Evolutionary conservation across 2,797 vertebrate species (phyloP).

Genomic region (Molossus alvarezi): DNA sequence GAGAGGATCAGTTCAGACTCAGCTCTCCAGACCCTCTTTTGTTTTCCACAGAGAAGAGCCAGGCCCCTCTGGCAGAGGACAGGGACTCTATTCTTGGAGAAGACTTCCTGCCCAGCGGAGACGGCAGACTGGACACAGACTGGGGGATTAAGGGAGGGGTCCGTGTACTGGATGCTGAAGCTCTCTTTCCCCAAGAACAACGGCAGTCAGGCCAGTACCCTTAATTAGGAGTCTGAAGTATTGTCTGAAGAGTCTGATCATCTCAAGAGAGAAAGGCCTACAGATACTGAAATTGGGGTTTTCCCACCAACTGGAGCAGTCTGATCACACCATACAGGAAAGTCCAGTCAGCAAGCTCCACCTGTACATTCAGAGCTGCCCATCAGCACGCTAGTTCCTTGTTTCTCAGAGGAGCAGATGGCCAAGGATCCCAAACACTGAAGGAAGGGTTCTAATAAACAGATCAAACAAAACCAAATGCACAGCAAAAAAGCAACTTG

Average conservation of each 20-base stretch:
- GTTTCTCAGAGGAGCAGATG: slow-evolving; percentile 69
- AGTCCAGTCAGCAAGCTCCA: background rate
- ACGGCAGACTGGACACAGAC: background rate
- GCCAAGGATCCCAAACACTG: slow-evolving; percentile 70
- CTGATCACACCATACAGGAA: background rate
- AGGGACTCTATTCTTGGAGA: background rate
- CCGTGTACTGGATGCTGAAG: background rate
- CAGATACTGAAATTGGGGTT: background rate
- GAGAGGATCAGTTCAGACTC: background rate
- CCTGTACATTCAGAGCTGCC: background rate
- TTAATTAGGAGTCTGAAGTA: background rate
- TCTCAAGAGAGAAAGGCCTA: slow-evolving; percentile 13
- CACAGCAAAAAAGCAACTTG: slow-evolving; percentile 34
- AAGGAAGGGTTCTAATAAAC: slow-evolving; percentile 70
- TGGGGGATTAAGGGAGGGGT: background rate
- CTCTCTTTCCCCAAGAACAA: background rate
- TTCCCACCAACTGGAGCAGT: slow-evolving; percentile 10
- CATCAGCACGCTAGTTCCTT: slow-evolving; percentile 15
- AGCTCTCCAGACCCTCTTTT: background rate
- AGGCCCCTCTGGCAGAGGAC: background rate
- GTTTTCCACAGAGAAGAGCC: background rate
- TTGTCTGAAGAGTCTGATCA: background rate
- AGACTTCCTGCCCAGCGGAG: background rate
- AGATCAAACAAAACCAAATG: slow-evolving; percentile 55
- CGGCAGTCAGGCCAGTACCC: background rate